A percentile compares a stretch with the other conserved stretches of the same genome.
Conservation (phyloP, 2,888 invertebrate genomes). For the Patella caerulea region DNA sequence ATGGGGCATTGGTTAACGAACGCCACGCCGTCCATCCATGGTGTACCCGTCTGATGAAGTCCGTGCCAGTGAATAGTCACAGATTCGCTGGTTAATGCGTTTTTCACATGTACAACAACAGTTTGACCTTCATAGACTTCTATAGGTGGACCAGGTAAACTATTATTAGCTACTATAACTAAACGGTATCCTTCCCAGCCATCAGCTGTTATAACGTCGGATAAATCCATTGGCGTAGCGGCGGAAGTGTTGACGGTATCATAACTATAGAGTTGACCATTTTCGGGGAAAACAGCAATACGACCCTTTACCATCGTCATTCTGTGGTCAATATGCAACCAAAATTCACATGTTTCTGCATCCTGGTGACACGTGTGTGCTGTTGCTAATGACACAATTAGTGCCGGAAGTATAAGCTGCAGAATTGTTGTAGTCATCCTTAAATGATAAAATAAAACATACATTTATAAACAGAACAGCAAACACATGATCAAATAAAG, state of each 20-base stretch:
- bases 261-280: constrained; percentile 47
- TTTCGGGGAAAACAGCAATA: constrained; percentile 40
- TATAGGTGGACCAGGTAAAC: neutral
- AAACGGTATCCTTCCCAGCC: neutral
- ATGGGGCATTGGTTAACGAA: neutral
- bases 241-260: constrained; percentile 40
- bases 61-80: neutral
- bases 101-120: neutral
- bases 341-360: constrained; percentile 40
- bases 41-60: neutral
- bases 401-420: no score
- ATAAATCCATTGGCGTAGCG: constrained; percentile 30
- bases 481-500: no score
- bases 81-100: neutral
- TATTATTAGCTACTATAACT: neutral
- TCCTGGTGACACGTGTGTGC: constrained; percentile 26
- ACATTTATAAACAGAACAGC: no score
- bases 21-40: neutral
- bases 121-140: neutral
- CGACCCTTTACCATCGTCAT: constrained; percentile 50
- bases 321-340: constrained; percentile 36
- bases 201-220: neutral
- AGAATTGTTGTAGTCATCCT: no score
- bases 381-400: no score
- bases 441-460: no score